These are phyloP conservation scores for Atrina japonica DNA, from an alignment of 2,888 invertebrate species.

Conservation along the genomic window DNA sequence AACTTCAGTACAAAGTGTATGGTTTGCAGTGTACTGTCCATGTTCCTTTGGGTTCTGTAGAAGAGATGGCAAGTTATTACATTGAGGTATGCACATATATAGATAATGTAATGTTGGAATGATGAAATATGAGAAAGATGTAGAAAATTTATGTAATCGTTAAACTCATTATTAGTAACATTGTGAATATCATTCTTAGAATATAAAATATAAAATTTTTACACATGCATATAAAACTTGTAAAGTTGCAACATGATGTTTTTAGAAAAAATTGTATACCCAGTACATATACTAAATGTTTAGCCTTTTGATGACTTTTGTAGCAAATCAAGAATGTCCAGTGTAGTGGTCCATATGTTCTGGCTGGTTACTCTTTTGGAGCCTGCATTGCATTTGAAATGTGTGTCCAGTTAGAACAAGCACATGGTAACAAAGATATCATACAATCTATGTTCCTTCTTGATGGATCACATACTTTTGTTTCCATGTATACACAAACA, in stretches of 20 bases:
- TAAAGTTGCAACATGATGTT: no score
- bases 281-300: no score
- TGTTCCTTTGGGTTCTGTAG: constrained; percentile 88
- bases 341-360: constrained; percentile 90
- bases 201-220: no score
- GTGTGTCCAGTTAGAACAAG: constrained; percentile 89
- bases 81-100: constrained; percentile 74
- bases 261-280: no score
- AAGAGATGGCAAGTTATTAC: constrained; percentile 85
- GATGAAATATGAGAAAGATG: background rate
- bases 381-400: constrained; percentile 97
- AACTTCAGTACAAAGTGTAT: constrained; percentile 89
- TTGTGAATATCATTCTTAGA: no score
- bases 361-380: constrained; percentile 98
- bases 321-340: constrained; percentile 88
- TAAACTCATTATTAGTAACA: no score
- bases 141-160: no score
- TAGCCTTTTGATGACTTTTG: no score
- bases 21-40: constrained; percentile 93
- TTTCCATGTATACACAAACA: constrained; percentile 80
- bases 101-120: background rate
- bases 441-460: constrained; percentile 87
- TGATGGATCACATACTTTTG: constrained; percentile 87
- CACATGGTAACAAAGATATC: constrained; percentile 31
- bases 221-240: no score